Percentiles rank a stretch among this genome's conserved stretches.
Conservation (phyloP, 1,140 invertebrate species). For the Chlorops oryzae region DNA sequence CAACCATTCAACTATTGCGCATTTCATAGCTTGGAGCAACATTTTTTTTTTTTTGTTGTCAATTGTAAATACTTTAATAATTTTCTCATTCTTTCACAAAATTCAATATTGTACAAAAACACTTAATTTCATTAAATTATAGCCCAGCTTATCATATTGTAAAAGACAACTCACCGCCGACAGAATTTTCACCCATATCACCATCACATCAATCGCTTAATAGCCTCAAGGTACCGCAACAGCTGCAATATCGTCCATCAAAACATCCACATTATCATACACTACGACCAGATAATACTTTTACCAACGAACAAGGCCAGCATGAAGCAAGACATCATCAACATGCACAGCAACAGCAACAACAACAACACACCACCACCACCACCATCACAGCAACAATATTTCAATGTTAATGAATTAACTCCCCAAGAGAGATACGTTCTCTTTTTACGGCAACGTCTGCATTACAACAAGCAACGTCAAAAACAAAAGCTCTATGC, state of each 20-base stretch:
- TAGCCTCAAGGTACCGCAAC: slow-evolving; percentile 31
- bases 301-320: not conserved
- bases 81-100: too few relatives aligned
- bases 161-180: slow-evolving; percentile 9
- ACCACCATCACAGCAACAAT: slow-evolving; percentile 17
- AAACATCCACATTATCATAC: slow-evolving; percentile 11
- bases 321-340: slow-evolving; percentile 8
- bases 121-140: slow-evolving; percentile 1
- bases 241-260: not conserved
- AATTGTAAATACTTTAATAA: too few relatives aligned
- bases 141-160: slow-evolving; percentile 12
- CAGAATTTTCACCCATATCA: slow-evolving; percentile 5
- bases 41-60: too few relatives aligned
- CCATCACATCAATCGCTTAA: slow-evolving; percentile 12
- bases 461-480: slow-evolving; percentile 36
- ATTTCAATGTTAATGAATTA: slow-evolving; percentile 17
- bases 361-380: slow-evolving; percentile 32
- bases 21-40: too few relatives aligned
- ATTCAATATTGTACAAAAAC: not conserved
- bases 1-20: too few relatives aligned
- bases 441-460: slow-evolving; percentile 42
- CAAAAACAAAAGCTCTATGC: too few relatives aligned
- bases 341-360: slow-evolving; percentile 29
- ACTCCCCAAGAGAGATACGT: slow-evolving; percentile 46
- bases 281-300: slow-evolving; percentile 12